Evolutionary conservation across 1,140 invertebrate species (phyloP), one percentile per base, ranked within the genome.

Genomic region (Orius insidiosus): DNA sequence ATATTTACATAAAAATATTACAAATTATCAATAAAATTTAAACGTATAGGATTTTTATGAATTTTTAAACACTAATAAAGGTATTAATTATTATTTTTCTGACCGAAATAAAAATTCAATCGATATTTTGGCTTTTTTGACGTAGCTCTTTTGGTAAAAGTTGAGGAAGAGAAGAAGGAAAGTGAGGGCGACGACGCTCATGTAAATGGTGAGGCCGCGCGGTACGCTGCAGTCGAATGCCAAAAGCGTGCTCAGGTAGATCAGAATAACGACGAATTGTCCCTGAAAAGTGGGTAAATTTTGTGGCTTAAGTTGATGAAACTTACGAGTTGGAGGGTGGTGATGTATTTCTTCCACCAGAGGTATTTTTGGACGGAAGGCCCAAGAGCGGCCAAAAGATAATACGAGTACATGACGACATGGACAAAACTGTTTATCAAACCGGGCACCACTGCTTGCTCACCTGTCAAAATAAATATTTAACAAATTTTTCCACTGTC

Each of bases 301-400:
- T n/a, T n/a, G n/a, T n/a, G n/a, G n/a, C n/a, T n/a, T n/a, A n/a
- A n/a, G n/a, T n/a, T n/a, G n/a, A 43, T 8, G 8, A 18, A 7
- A 59, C 60, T 63, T 63, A 76, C 76, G 65, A 85, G 60, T 61
- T 85, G 81, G 34, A 82, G 68, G 54, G 66, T 66, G 0, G 81
- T 85, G 61, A 85, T 72, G 59, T 85, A 81, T 56, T 76, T 81
- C 56, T 85, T 85, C 78, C 80, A 85, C 79, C 80, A 84, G 2
- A 84, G 59, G 51, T 76, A 80, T 53, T 78, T 78, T 54, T 69
- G 74, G 49, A 77, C 72, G 14, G 66, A 55, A 3, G 78, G 77
- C 9, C 78, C 78, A 41, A 82, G 56, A 0, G 80, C 76, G 0
- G 80, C 67, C 24, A 83, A 62, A 15, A 80, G 60, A 58, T 85